Percentiles rank a stretch among this genome's conserved stretches.
These are phyloP conservation scores for Hirudo medicinalis DNA, from an alignment of 1,140 invertebrate species.

Conservation along the genomic window DNA sequence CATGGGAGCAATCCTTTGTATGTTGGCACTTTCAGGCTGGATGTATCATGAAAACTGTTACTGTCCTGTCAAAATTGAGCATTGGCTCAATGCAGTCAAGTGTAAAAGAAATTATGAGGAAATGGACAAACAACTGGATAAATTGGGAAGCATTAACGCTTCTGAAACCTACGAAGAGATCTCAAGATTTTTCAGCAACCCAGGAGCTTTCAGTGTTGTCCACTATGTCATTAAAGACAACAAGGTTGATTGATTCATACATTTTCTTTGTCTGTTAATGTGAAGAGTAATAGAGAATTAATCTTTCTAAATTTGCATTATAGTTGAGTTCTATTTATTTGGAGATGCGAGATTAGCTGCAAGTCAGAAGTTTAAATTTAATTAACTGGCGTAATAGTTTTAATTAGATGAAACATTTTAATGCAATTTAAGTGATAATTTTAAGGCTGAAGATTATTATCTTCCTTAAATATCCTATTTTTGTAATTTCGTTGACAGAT, in stretches of 20 bases:
- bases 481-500: conserved; percentile 44
- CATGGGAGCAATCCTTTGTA: too few relatives aligned
- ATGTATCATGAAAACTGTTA: conserved; percentile 70
- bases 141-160: conserved; percentile 61
- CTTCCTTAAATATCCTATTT: too few relatives aligned
- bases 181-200: conserved; percentile 52
- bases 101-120: conserved; percentile 51
- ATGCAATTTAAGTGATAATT: too few relatives aligned
- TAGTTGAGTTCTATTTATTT: too few relatives aligned
- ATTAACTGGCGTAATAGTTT: too few relatives aligned
- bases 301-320: too few relatives aligned
- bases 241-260: conserved; percentile 43
- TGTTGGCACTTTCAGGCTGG: conserved; percentile 42
- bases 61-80: conserved; percentile 54
- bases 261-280: too few relatives aligned
- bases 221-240: conserved; percentile 78
- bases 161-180: conserved; percentile 52
- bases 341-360: too few relatives aligned
- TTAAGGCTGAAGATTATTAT: too few relatives aligned
- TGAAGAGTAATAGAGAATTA: too few relatives aligned
- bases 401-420: too few relatives aligned
- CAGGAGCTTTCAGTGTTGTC: conserved; percentile 68
- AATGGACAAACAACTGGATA: conserved; percentile 59
- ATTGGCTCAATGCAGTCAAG: conserved; percentile 55
- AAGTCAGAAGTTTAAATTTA: too few relatives aligned